Base-by-base conservation (phyloP, 1,140 invertebrate genomes). In the Scaptomyza graminum region DNA sequence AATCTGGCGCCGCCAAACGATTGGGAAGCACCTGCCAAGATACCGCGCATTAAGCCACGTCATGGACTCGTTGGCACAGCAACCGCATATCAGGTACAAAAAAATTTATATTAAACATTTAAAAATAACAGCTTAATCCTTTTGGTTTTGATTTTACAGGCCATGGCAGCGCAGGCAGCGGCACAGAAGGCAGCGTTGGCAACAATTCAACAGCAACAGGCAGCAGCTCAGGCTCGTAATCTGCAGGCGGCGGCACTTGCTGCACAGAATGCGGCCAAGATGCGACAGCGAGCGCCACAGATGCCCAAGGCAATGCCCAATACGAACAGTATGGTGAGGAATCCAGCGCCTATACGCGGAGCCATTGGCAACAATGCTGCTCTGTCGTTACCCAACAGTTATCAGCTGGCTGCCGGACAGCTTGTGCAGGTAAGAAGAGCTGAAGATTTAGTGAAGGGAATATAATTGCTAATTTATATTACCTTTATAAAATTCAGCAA, bases 1-100 rank as follows among this genome's bases (percentile, higher is more conserved):
- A 98, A 98, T 91, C 82, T 97, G 69, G 95, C 96, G 71, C 97
- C 97, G 5, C 94, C 96, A 0, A 92, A 95, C 7, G 97, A 98
- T 88, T 98, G 97, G 96, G 97, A 98, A 90, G 96, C 96, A 1
- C 97, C 97, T 2, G 97, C 97, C 2, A 98, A 98, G 92, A 97
- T 98, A 92, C 96, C 97, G 31, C 73, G 90, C 12, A 91, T 92
- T 15, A 92, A 92, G 63, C 90, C 91, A 6, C 59, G 90, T 5
- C 91, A 92, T 15, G 91, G 91, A 15, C 76, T 92, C 3, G 91
- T 92, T 3, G 91, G 90, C 43, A 92, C 91, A n/a, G 91, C 91
- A 5, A 92, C 91, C 2, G 91, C 91, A 16, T 92, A 92, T 75
- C 91, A 92, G 74, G 90, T 92, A 74, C 57, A 5, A 0, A 74